Conservation (phyloP, 2,113 vertebrate genomes). For the Bagarius yarrelli region DNA sequence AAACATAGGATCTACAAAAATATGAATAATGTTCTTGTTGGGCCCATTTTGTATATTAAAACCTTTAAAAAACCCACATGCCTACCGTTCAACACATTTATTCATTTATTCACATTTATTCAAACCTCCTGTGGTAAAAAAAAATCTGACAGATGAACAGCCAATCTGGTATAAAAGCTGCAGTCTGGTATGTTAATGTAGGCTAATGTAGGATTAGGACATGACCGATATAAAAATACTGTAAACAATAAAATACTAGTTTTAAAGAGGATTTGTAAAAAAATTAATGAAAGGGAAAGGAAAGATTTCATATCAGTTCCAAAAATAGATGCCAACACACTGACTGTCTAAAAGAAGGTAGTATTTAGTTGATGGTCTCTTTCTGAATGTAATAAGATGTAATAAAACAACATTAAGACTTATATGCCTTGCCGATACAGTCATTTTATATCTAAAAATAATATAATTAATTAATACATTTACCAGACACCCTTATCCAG, state of each 20-base stretch:
- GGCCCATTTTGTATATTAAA: neutral
- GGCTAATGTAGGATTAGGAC: slow-evolving; percentile 22
- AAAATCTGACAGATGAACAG: slow-evolving; percentile 12
- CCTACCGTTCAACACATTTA: neutral
- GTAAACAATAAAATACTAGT: neutral
- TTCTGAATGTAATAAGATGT: neutral
- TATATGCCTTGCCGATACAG: neutral
- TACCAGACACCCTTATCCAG: too few species aligned
- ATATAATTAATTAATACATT: neutral
- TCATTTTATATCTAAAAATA: neutral
- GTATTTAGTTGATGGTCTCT: neutral
- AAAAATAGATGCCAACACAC: neutral
- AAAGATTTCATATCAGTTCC: neutral
- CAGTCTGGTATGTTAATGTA: slow-evolving; percentile 6
- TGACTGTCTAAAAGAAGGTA: neutral
- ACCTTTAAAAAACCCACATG: neutral
- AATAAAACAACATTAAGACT: neutral
- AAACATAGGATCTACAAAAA: neutral
- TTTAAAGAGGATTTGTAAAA: slow-evolving; percentile 1
- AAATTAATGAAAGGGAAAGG: neutral
- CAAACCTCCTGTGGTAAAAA: neutral
- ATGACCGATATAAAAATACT: neutral
- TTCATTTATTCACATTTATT: neutral
- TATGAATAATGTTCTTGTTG: neutral
- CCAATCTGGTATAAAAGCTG: neutral